Base-by-base conservation (phyloP, 2,113 vertebrate species). In the Phrynosoma blainvillii region DNA sequence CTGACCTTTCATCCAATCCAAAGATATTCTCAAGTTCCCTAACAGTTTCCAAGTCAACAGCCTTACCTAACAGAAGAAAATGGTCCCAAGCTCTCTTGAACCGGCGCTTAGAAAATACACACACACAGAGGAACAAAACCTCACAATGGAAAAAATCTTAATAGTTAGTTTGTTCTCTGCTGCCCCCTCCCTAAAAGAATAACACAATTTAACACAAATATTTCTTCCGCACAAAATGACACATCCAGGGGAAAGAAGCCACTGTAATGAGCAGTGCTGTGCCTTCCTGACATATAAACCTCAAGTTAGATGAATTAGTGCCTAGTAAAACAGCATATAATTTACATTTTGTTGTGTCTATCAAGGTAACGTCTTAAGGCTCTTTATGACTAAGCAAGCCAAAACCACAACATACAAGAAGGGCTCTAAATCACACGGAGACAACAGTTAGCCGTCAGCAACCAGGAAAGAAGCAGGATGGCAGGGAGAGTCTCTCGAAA, bases 261-360 rank as follows among this genome's bases (percentile, higher is more conserved):
- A 86, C 54, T 87, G 87, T 52, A 92, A 92, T 14, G 59, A 86
- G 87, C 93, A 82, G 77, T 91, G 62, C 89, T 88, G 42, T 65
- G 47, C 84, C 54, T 87, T 94, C 84, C 62, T 90, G 91, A 91
- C 92, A 91, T 76, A 95, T 88, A 94, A 96, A 94, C 81, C 90
- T 93, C 91, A 93, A 10, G 71, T 79, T 83, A 93, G 96, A 96
- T 93, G 92, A 95, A 95, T 93, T 91, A 91, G 92, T 92, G 84
- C 66, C 90, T 91, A 93, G 91, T 87, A 95, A 95, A 95, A 82
- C 79, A 95, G 94, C 80, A 90, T 92, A 79, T 88, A 95, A 91
- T 93, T 95, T 95, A 93, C 88, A 95, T 94, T 95, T 94, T 95
- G 91, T 90, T 91, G 79, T 88, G 90, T 92, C 94, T 93, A 94